A percentile compares a stretch with the other conserved stretches of the same genome.
These are phyloP conservation scores for Andrena minutula DNA, from an alignment of 2,888 invertebrate species.

Conservation along the genomic window DNA sequence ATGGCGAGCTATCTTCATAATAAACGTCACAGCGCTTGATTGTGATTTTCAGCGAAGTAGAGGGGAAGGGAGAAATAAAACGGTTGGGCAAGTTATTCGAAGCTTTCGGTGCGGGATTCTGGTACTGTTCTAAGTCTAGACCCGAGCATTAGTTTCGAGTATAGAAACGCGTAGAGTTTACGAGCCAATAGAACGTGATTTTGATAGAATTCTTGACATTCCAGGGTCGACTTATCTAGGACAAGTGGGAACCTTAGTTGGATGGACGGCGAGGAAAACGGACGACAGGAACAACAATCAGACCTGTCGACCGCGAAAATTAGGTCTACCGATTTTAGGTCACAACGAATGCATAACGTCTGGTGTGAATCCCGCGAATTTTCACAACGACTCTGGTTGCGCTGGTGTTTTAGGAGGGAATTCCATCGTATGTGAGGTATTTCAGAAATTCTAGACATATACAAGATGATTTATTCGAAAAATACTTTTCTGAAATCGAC, in stretches of 20 bases:
- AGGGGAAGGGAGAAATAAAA: too few relatives aligned
- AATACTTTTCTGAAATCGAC: too few relatives aligned
- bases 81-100: too few relatives aligned
- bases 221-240: conserved; percentile 85
- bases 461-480: too few relatives aligned
- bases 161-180: not conserved
- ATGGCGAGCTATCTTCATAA: too few relatives aligned
- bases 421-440: conserved; percentile 86
- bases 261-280: conserved; percentile 83
- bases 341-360: conserved; percentile 84
- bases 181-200: not conserved
- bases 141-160: not conserved
- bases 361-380: conserved; percentile 78
- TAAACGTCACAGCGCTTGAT: too few relatives aligned
- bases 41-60: too few relatives aligned
- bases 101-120: too few relatives aligned
- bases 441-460: conserved; percentile 18
- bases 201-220: too few relatives aligned
- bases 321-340: conserved; percentile 86
- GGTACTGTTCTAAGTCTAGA: not conserved
- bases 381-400: conserved; percentile 87
- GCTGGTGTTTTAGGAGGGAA: conserved; percentile 86
- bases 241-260: conserved; percentile 86
- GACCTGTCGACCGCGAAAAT: conserved; percentile 86
- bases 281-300: conserved; percentile 66